Evolutionary conservation across 2,888 invertebrate genomes (phyloP), one percentile per base, ranked within the genome.

Genomic region (Diploptera punctata): DNA sequence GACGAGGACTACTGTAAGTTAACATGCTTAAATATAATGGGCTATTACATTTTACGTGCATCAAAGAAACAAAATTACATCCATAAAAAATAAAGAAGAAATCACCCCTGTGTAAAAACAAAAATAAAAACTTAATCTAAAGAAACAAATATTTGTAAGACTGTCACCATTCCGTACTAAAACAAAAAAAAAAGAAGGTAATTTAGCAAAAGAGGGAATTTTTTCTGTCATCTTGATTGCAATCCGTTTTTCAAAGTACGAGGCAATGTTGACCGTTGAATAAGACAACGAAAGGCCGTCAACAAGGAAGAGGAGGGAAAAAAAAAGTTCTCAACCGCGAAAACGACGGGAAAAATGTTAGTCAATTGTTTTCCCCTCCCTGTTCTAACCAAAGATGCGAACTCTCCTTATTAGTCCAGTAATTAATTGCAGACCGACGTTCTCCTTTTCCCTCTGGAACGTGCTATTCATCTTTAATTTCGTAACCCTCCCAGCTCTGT

Each of bases 341-440:
- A 38, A 5, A 38, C 7, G 5, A 13, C 38, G 38, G 7, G 38
- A n/a, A n/a, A 9, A 38, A 13, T 13, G 19, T 1, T 3, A 3
- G 2, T 1, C 18, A 2, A 7, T 18, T 49, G 19, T 49, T n/a
- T 49, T 5, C 2, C 21, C n/a, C 49, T n/a, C 19, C 49, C 19
- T 1, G 19, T 2, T 5, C 19, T 18, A 5, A 19, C 21, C 52
- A 19, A 57, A 29, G 26, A 57, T 57, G 7, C 16, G 13, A 29
- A 57, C 26, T 21, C 29, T 24, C 26, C 57, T 29, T 57, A 57
- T 57, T 57, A 57, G 26, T 57, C 29, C n/a, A n/a, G 54, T 57
- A 57, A 57, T 57, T 57, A 57, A 57, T 57, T 57, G 57, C 57
- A 29, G 57, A 2, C 1, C 4, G 29, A 29, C 4, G n/a, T 24